Evolutionary conservation across 2,113 vertebrate species (phyloP), one percentile per base, ranked within the genome.

Genomic region (Miniopterus natalensis): DNA sequence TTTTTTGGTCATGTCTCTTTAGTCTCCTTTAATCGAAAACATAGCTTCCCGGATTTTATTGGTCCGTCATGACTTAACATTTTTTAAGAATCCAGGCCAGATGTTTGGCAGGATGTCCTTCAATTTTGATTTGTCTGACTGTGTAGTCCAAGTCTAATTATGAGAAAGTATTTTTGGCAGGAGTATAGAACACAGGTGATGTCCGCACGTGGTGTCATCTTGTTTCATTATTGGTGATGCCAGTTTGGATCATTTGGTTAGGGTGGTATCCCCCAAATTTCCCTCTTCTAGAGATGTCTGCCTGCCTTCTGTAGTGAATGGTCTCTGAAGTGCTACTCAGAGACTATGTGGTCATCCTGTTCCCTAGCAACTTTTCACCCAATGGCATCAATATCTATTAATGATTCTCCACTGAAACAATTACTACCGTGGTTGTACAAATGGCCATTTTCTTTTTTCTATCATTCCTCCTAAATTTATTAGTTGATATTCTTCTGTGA

Each of bases 21-120:
- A 27, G 40, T 75, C 36, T 92, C 36, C 21, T 94, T 92, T 78
- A 79, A 84, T 79, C 75, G 84, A n/a, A 77, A 87, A 25, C 10
- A 17, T 68, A 63, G 49, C 70, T 85, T 23, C 79, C 75, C 70
- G n/a, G 20, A 45, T 57, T 63, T 63, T 89, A 31, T 40, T 91
- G 65, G 17, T 80, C 47, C 86, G 40, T 71, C 14, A 51, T 49
- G 63, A 93, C 27, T 47, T 90, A 18, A 29, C n/a, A 73, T 83
- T 87, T 85, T 87, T 73, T 8, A 68, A 73, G 66, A 86, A 65
- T 65, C 45, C 27, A 36, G 75, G 53, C 65, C 63, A 83, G 45
- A 27, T 68, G 77, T 49, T 88, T 92, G 74, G 57, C 81, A 73
- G 36, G n/a, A 15, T 66, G n/a, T 77, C 55, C 49, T 77, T 94